phyloP scores from a whole-genome alignment of 2,113 vertebrate genomes.

The Meles meles region DNA sequence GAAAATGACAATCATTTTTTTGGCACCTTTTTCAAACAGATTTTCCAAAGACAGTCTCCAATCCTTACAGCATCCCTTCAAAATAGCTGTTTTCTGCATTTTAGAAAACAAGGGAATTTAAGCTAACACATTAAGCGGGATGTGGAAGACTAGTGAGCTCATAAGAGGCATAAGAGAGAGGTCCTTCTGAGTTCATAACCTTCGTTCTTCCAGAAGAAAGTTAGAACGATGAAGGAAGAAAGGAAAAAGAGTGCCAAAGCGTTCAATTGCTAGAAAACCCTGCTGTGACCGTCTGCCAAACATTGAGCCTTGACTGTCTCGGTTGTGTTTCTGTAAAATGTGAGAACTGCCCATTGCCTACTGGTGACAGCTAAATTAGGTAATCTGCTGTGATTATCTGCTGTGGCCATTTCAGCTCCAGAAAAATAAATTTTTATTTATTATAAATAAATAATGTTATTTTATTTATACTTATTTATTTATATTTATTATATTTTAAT shows the following conservation, averaged over 20 bases:
- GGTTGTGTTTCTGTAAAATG: background rate
- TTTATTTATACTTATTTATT: too few relatives aligned
- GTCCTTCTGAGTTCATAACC: background rate
- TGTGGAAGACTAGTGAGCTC: rapidly evolving
- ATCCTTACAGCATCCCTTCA: background rate
- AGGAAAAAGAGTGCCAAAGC: background rate
- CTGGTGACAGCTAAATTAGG: slow-evolving; percentile 23
- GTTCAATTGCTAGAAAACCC: background rate
- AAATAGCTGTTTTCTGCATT: background rate
- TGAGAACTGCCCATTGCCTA: background rate
- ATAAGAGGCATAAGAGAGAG: background rate
- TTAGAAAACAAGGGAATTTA: background rate
- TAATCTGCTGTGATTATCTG: background rate
- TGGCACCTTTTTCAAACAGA: background rate
- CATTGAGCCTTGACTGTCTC: background rate
- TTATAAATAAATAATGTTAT: too few relatives aligned
- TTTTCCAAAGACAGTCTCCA: background rate
- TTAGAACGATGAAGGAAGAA: background rate
- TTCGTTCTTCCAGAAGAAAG: background rate
- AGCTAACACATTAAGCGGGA: background rate
- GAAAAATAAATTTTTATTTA: background rate
- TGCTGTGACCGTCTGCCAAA: background rate
- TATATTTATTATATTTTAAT: background rate
- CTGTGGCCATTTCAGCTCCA: background rate
- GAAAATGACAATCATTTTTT: background rate